A percentile compares a stretch with the other conserved stretches of the same genome.
Evolutionary conservation across 2,888 invertebrate species (phyloP).

Genomic region (Zootermopsis nevadensis): DNA sequence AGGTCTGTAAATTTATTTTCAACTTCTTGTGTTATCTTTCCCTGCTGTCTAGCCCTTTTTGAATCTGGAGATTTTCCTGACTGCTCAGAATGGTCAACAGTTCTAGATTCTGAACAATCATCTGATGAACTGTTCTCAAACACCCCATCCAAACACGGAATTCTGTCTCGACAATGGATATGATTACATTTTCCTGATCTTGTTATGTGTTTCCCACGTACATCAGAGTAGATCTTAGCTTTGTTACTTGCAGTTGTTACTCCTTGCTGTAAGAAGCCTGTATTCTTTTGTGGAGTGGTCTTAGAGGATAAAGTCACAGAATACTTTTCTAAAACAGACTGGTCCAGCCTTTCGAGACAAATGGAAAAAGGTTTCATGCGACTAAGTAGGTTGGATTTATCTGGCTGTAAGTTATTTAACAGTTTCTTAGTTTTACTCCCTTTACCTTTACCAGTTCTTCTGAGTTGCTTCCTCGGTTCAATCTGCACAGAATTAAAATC

Average conservation of each 20-base stretch:
- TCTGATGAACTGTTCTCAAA: conserved; percentile 43
- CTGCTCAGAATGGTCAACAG: neutral
- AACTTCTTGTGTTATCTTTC: neutral
- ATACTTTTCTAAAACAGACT: conserved; percentile 12
- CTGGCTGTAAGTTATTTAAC: neutral
- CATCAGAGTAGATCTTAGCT: too few relatives aligned
- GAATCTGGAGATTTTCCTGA: neutral
- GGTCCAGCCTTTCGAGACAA: conserved; percentile 5
- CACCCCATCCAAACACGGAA: conserved; percentile 34
- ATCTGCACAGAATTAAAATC: neutral
- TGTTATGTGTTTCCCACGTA: neutral
- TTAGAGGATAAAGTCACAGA: neutral
- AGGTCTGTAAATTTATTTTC: neutral
- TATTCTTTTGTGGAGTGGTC: too few relatives aligned
- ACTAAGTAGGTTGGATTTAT: neutral
- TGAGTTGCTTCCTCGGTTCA: neutral
- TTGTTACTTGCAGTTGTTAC: too few relatives aligned
- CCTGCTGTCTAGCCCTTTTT: neutral
- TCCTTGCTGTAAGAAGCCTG: too few relatives aligned
- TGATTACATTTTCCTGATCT: too few relatives aligned
- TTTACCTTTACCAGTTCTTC: neutral
- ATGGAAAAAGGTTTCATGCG: conserved; percentile 1
- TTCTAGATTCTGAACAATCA: conserved; percentile 13
- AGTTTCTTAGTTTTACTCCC: neutral
- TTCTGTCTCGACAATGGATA: neutral